Conservation (phyloP, 2,888 invertebrate species). For the Apotomis capreana region DNA sequence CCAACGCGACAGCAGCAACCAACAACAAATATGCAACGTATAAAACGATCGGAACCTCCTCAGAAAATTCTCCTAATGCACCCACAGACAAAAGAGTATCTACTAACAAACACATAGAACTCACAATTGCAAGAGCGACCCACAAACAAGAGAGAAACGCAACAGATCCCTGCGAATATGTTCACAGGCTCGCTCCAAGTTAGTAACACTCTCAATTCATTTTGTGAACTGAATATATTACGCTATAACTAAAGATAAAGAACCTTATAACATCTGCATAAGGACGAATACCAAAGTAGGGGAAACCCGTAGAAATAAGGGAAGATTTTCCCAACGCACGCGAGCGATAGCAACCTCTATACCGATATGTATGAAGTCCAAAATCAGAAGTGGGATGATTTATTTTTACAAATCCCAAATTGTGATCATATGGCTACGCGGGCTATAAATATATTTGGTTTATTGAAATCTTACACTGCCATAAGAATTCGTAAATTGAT, state of each 20-base stretch:
- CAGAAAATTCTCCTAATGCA: conserved; percentile 58
- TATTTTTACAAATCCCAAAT: conserved; percentile 75
- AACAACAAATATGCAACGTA: conserved; percentile 70
- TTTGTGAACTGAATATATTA: conserved; percentile 83
- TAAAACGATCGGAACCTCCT: conserved; percentile 68
- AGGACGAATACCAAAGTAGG: conserved; percentile 62
- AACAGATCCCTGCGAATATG: conserved; percentile 82
- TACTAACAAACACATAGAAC: conserved; percentile 68
- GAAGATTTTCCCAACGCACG: conserved; percentile 56
- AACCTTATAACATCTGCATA: conserved; percentile 62
- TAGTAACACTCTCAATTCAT: conserved; percentile 83
- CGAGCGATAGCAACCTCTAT: conserved; percentile 62
- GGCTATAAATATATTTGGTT: conserved; percentile 76
- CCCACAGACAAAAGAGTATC: conserved; percentile 65
- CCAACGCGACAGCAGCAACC: conserved; percentile 59
- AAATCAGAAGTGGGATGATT: conserved; percentile 50
- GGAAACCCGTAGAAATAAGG: conserved; percentile 69
- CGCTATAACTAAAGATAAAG: conserved; percentile 63
- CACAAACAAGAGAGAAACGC: conserved; percentile 76
- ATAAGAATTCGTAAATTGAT: conserved; percentile 74
- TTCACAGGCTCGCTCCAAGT: conserved; percentile 81
- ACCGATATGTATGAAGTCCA: conserved; percentile 52
- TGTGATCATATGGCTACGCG: conserved; percentile 73
- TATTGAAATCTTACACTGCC: conserved; percentile 78
- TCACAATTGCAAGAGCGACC: conserved; percentile 63